Evolutionary conservation across 2,113 vertebrate species (phyloP), one percentile per base, ranked within the genome.

Genomic region (Cryptomyrus ogoouensis): DNA sequence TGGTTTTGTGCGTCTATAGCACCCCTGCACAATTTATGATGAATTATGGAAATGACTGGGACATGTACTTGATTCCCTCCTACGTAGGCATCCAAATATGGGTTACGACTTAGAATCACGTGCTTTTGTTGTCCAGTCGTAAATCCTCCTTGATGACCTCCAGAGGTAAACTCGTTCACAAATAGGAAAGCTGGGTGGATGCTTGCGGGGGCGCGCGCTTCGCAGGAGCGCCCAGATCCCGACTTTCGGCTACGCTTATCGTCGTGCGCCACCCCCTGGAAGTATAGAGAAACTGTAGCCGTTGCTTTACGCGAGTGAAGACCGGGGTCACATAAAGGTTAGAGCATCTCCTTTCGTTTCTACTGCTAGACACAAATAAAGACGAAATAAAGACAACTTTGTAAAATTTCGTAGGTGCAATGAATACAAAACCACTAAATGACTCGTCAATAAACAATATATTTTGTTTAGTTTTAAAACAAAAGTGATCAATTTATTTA

Each of bases 121-220:
- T 99, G 98, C 97, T 98, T 99, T 99, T 99, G 98, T 99, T 99
- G 98, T 98, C 98, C 98, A 99, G 98, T 99, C 98, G 98, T 99
- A 99, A 99, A 99, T 99, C 98, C 98, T 99, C 96, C 97, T 97
- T 96, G 97, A 98, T 99, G 98, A 99, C 98, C 98, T 99, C 98
- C 97, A 98, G 98, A 98, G 98, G 98, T 99, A 99, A 98, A 98
- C 97, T 98, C 97, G 96, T 95, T 97, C 97, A 97, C 96, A 96
- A 95, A 96, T 95, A 96, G 97, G 96, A 96, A 97, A 96, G 96
- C 95, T 95, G 97, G 97, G 97, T 96, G 97, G 97, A 97, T 96
- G 95, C 94, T 90, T 90, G 93, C 94, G 94, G 93, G 90, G 94
- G 94, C 93, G 95, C 94, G 95, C 95, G 96, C 94, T 89, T 91